These are phyloP conservation scores for Seriola aureovittata DNA, from an alignment of 2,113 vertebrate species.

Conservation along the genomic window DNA sequence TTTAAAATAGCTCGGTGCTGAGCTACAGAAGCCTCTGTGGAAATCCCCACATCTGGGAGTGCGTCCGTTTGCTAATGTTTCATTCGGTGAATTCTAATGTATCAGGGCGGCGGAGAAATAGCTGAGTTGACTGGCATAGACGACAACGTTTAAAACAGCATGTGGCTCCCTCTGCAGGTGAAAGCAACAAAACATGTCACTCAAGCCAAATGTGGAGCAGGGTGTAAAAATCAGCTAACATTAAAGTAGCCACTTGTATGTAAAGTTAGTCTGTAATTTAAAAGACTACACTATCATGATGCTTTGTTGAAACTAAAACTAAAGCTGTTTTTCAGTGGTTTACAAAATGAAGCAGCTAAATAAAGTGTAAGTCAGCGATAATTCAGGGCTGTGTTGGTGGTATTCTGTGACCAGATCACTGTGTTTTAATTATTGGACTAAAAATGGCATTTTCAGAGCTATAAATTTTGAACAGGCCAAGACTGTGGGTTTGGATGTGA, in stretches of 20 bases:
- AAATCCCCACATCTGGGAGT: slow-evolving; percentile 51
- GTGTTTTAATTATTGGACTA: background rate
- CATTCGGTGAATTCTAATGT: slow-evolving; percentile 9
- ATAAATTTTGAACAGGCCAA: slow-evolving; percentile 1
- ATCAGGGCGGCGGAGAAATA: background rate
- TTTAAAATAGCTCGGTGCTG: slow-evolving; percentile 68
- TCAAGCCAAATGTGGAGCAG: no score
- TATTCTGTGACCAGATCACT: background rate
- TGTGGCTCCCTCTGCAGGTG: slow-evolving; percentile 78
- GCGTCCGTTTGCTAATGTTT: slow-evolving; percentile 23
- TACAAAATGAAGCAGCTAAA: background rate
- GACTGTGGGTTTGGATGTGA: background rate
- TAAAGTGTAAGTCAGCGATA: background rate
- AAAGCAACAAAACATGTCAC: background rate
- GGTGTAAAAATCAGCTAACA: background rate
- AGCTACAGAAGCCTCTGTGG: slow-evolving; percentile 35
- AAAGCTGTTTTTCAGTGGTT: background rate
- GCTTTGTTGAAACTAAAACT: background rate
- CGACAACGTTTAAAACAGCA: background rate
- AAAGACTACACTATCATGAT: background rate
- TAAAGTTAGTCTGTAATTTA: background rate
- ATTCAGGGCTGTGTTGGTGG: background rate
- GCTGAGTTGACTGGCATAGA: background rate
- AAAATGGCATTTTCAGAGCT: background rate
- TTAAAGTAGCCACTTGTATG: background rate